Percentiles rank a stretch among this genome's conserved stretches.
Conservation (phyloP, 2,888 invertebrate genomes). For the Stramonita haemastoma region DNA sequence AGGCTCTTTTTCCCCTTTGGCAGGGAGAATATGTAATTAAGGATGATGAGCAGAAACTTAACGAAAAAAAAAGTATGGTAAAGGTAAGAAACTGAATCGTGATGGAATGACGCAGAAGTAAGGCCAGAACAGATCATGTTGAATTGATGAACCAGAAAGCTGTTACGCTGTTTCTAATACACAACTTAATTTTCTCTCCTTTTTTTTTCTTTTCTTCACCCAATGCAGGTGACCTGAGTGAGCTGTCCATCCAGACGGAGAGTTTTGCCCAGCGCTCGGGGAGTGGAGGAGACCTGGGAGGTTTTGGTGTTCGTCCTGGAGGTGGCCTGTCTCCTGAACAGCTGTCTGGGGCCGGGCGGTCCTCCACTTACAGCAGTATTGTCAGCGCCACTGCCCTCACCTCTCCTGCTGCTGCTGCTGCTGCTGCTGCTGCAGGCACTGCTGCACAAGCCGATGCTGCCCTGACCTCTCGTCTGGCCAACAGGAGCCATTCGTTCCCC, state of each 20-base stretch:
- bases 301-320: constrained; percentile 5
- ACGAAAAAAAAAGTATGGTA: too few species aligned
- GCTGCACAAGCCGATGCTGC: neutral
- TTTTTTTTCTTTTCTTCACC: neutral
- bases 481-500: constrained; percentile 46
- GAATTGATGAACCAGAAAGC: too few species aligned
- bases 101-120: too few species aligned
- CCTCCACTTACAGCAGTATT: constrained; percentile 72
- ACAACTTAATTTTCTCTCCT: too few species aligned
- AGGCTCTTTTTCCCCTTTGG: too few species aligned
- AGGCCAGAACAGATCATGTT: too few species aligned
- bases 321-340: constrained; percentile 58
- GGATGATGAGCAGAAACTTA: too few species aligned
- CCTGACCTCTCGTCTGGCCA: neutral
- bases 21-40: too few species aligned
- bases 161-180: too few species aligned
- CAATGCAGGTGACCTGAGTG: constrained; percentile 67
- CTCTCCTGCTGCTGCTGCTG: constrained; percentile 43
- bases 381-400: constrained; percentile 65
- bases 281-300: constrained; percentile 36
- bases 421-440: neutral
- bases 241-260: constrained; percentile 72
- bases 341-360: constrained; percentile 62
- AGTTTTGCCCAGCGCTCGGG: constrained; percentile 69
- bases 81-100: too few species aligned